These are phyloP conservation scores for Liposcelis brunnea DNA, from an alignment of 2,888 invertebrate genomes.

Conservation along the genomic window DNA sequence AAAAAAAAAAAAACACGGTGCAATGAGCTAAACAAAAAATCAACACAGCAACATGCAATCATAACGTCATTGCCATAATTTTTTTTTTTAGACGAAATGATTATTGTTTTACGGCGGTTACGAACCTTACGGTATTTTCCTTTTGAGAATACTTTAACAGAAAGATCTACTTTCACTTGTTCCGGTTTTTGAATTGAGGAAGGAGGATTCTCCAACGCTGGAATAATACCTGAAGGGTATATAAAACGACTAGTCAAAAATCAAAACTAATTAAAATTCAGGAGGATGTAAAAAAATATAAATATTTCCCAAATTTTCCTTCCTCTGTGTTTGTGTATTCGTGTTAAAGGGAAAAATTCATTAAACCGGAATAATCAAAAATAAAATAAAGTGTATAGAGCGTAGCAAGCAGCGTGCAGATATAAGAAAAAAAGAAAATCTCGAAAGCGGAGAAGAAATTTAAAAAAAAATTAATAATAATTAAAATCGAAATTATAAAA, in stretches of 20 bases:
- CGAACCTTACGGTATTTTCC: conserved; percentile 26
- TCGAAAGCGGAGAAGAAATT: conserved; percentile 16
- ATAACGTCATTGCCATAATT: background rate
- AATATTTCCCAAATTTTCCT: background rate
- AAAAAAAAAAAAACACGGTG: too few relatives aligned
- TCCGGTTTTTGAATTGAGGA: conserved; percentile 10
- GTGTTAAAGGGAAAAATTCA: background rate
- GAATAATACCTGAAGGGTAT: too few relatives aligned
- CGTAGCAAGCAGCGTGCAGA: background rate
- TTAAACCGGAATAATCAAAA: background rate
- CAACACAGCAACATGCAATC: too few relatives aligned
- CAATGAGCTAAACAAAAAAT: background rate
- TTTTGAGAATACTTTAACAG: conserved; percentile 55
- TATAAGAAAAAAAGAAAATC: conserved; percentile 1
- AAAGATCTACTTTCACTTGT: conserved; percentile 52
- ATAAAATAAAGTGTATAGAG: background rate
- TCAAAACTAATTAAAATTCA: conserved; percentile 1
- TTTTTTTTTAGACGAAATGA: conserved; percentile 2
- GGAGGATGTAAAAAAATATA: background rate
- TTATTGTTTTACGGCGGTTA: conserved; percentile 17
- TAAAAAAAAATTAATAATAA: conserved; percentile 19
- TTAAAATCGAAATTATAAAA: conserved; percentile 10
- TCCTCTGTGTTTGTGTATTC: background rate
- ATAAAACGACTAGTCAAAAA: too few relatives aligned
- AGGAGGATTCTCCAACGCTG: too few relatives aligned